These are phyloP conservation scores for Sphinx pinastri DNA, from an alignment of 2,888 invertebrate genomes.

Conservation along the genomic window DNA sequence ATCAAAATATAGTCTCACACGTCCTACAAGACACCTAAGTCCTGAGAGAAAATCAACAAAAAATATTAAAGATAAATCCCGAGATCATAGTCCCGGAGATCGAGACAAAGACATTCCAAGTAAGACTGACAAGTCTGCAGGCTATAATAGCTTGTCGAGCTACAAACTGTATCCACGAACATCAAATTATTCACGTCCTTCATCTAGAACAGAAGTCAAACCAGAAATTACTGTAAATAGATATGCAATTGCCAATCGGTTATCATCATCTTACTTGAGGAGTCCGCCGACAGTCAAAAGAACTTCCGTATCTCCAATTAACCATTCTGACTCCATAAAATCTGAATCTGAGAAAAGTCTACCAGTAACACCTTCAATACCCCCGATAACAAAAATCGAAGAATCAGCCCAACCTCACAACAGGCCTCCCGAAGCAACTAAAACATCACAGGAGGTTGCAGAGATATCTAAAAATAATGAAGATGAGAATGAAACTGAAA, in stretches of 20 bases:
- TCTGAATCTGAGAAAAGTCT: constrained; percentile 53
- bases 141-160: constrained; percentile 77
- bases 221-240: constrained; percentile 63
- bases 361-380: constrained; percentile 32
- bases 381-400: constrained; percentile 48
- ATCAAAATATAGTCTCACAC: constrained; percentile 71
- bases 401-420: constrained; percentile 44
- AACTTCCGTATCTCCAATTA: constrained; percentile 69
- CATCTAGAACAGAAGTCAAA: constrained; percentile 31
- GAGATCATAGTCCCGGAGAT: constrained; percentile 84
- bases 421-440: constrained; percentile 40
- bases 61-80: constrained; percentile 71
- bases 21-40: constrained; percentile 76
- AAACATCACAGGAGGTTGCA: constrained; percentile 33
- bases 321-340: constrained; percentile 54
- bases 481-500: constrained; percentile 64
- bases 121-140: constrained; percentile 82
- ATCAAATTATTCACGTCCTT: constrained; percentile 58
- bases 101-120: constrained; percentile 83
- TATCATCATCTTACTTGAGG: constrained; percentile 73
- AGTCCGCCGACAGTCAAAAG: constrained; percentile 71
- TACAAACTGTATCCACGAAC: constrained; percentile 82
- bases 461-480: constrained; percentile 40
- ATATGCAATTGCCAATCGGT: constrained; percentile 73
- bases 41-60: constrained; percentile 74